phyloP scores from a whole-genome alignment of 2,113 vertebrate genomes.

The Irena cyanogastra region DNA sequence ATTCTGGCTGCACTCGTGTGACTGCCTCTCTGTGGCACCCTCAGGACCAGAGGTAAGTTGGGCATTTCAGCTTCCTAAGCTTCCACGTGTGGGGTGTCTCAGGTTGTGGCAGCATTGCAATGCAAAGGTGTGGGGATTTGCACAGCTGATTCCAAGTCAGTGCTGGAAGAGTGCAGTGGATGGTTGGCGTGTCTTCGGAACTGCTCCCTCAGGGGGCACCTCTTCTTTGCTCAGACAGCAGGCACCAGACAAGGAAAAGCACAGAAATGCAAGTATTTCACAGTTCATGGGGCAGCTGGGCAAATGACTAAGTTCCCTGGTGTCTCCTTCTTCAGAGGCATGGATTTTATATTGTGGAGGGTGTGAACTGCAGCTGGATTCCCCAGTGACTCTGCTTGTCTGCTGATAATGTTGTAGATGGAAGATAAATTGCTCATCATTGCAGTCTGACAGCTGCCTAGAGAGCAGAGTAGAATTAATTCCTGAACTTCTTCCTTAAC shows the following conservation, averaged over 20 bases:
- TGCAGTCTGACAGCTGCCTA: constrained; percentile 33
- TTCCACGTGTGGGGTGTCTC: fast-evolving
- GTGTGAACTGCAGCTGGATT: constrained; percentile 10
- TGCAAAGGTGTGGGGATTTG: not conserved
- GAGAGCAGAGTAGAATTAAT: not conserved
- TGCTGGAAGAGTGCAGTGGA: fast-evolving
- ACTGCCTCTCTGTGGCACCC: not conserved
- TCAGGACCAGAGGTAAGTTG: not conserved
- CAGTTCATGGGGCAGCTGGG: not conserved
- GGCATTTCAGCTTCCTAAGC: not conserved
- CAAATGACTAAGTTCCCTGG: not conserved
- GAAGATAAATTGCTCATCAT: constrained; percentile 52
- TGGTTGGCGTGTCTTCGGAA: not conserved
- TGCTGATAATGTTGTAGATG: not conserved
- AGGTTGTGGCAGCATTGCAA: not conserved
- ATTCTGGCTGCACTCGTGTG: fast-evolving
- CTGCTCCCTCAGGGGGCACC: not conserved
- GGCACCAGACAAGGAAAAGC: not conserved
- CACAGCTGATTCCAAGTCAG: not conserved
- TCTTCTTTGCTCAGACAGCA: not conserved
- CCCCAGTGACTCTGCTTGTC: not conserved
- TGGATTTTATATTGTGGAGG: not conserved
- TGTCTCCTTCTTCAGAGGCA: not conserved
- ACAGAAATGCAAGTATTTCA: not conserved
- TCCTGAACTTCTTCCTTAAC: constrained; percentile 24